These are phyloP conservation scores for Acromyrmex echinatior DNA, from an alignment of 1,140 invertebrate species.

Conservation along the genomic window DNA sequence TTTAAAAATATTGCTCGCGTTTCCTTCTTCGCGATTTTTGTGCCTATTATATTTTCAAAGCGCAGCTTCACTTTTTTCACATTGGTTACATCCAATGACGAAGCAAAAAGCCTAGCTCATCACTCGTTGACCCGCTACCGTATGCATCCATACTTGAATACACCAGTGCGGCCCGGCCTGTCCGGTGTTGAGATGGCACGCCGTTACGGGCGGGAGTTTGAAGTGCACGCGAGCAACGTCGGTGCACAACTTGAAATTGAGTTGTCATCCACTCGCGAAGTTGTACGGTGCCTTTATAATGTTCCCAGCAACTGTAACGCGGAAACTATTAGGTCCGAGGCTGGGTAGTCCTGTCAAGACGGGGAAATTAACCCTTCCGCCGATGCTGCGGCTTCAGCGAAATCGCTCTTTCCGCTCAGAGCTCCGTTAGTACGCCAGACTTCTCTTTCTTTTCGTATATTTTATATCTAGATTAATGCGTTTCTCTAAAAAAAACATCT, in stretches of 20 bases:
- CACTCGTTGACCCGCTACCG: neutral
- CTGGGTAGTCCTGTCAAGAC: conserved; percentile 62
- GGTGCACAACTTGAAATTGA: conserved; percentile 86
- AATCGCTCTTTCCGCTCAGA: conserved; percentile 9
- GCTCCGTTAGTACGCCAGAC: neutral
- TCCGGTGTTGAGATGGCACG: conserved; percentile 64
- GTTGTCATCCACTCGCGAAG: conserved; percentile 85
- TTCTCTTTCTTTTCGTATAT: neutral
- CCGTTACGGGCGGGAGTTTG: conserved; percentile 77
- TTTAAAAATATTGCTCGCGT: neutral
- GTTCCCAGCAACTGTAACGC: conserved; percentile 77
- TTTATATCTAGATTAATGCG: neutral
- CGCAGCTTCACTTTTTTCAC: neutral
- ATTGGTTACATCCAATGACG: neutral
- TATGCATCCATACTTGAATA: conserved; percentile 21
- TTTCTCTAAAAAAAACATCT: neutral
- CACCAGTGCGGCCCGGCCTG: conserved; percentile 2
- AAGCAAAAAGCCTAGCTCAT: neutral
- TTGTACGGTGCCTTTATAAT: conserved; percentile 84
- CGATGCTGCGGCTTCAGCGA: neutral
- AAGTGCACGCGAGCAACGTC: conserved; percentile 85
- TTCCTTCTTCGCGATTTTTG: neutral
- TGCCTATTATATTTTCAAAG: neutral
- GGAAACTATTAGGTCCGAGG: conserved; percentile 82
- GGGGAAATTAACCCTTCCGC: conserved; percentile 48